Conservation (phyloP, 2,113 vertebrate species). For the Lamprotornis superbus region DNA sequence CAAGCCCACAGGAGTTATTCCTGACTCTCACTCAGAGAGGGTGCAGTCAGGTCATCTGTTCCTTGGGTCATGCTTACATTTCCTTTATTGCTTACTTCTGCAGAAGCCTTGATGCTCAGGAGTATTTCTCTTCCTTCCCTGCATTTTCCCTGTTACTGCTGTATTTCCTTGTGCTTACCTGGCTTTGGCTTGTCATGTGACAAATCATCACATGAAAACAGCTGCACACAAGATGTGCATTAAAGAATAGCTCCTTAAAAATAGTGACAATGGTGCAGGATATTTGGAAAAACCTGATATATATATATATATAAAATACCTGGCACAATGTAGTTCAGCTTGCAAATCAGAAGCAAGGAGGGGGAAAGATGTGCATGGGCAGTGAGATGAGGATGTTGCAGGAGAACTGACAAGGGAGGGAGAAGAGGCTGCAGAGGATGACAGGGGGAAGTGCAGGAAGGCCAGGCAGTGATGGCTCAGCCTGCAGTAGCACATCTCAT, state of each 20-base stretch:
- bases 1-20: background rate
- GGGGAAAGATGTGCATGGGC: background rate
- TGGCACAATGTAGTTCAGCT: background rate
- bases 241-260: background rate
- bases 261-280: background rate
- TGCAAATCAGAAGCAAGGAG: background rate
- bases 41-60: fast-evolving
- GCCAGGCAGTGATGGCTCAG: background rate
- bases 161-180: background rate
- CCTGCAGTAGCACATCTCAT: background rate
- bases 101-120: background rate
- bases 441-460: background rate
- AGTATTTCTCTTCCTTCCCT: background rate
- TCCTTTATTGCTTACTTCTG: background rate
- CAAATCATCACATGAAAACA: background rate
- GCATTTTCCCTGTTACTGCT: background rate
- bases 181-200: background rate
- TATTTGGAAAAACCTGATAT: background rate
- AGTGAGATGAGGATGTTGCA: background rate
- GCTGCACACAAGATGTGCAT: background rate
- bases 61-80: background rate
- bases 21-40: background rate
- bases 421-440: background rate
- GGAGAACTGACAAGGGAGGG: background rate
- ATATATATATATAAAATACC: no score